Conservation (phyloP, 2,888 invertebrate genomes). For the Rhamnusium bicolor region DNA sequence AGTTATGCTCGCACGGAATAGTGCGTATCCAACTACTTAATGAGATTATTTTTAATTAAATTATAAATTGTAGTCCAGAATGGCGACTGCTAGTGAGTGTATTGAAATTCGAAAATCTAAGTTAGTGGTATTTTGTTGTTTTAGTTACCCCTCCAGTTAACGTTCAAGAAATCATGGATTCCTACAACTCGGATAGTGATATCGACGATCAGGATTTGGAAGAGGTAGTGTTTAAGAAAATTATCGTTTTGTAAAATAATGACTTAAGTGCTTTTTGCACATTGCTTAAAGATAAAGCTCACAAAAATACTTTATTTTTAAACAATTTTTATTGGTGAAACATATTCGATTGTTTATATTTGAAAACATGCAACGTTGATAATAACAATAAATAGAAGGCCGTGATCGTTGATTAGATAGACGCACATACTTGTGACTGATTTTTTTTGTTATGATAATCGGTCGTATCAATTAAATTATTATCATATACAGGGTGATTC, state of each 20-base stretch:
- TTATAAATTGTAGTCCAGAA: slow-evolving; percentile 8
- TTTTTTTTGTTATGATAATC: too few species aligned
- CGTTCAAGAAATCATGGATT: slow-evolving; percentile 53
- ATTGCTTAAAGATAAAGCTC: neutral
- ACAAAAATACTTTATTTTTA: neutral
- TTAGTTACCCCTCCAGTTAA: slow-evolving; percentile 52
- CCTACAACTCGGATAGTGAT: slow-evolving; percentile 52
- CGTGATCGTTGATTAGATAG: neutral
- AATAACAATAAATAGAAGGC: neutral
- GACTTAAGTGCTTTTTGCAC: too few species aligned
- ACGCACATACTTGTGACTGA: neutral
- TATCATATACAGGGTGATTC: too few species aligned
- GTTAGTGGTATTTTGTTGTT: slow-evolving; percentile 36
- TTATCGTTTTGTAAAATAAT: too few species aligned
- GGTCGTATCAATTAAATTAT: too few species aligned
- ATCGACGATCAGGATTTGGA: slow-evolving; percentile 56
- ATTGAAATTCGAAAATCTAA: slow-evolving; percentile 21
- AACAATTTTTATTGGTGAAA: neutral
- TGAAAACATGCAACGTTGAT: neutral
- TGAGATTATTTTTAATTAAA: slow-evolving; percentile 23
- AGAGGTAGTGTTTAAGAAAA: slow-evolving; percentile 48
- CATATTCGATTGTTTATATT: neutral
- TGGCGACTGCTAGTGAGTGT: slow-evolving; percentile 48
- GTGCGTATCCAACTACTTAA: neutral
- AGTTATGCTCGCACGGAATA: neutral